Base-by-base conservation (phyloP, 2,888 invertebrate genomes). In the Calephelis perditalis region DNA sequence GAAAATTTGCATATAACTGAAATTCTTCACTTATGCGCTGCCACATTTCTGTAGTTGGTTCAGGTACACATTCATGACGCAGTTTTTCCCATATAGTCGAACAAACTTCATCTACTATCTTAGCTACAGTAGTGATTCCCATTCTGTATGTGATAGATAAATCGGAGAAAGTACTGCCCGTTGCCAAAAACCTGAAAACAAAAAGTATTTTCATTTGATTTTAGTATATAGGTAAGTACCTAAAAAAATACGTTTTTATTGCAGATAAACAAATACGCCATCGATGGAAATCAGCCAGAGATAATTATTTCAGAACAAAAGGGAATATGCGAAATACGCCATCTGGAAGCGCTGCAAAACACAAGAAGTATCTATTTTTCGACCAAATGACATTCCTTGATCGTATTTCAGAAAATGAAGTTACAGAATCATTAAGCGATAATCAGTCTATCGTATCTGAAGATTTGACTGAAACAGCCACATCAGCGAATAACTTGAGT, bases 41-140 rank as follows among this genome's bases (percentile, higher is more conserved):
- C 57, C 57, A 45, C 57, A 45, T 57, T 26, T 57, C 54, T 59
- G 60, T 58, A 43, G 58, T 62, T 45, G 36, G 57, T 52, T 60
- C 57, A 60, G 64, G 58, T 59, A 65, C n/a, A 52, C 58, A 62
- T 67, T 65, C 59, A 61, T 64, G 56, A 44, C 65, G 68, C 61
- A 74, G 67, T 46, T 61, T 63, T 65, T 70, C 65, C 71, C 71
- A 73, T 59, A 79, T 72, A 60, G 63, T 68, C 55, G 54, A 54
- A 65, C 76, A 77, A 49, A 76, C 73, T 66, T 74, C 70, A 36
- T 64, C 61, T n/a, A 77, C 71, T 49, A 75, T 75, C 49, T 60
- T 46, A 46, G 46, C 46, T 46, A 12, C 12, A 46, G 12, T 46
- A 46, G 46, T 46, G 12, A 46, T 46, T 46, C 46, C 46, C 26